Conservation (phyloP, 2,113 vertebrate genomes). For the Tor tambroides region DNA sequence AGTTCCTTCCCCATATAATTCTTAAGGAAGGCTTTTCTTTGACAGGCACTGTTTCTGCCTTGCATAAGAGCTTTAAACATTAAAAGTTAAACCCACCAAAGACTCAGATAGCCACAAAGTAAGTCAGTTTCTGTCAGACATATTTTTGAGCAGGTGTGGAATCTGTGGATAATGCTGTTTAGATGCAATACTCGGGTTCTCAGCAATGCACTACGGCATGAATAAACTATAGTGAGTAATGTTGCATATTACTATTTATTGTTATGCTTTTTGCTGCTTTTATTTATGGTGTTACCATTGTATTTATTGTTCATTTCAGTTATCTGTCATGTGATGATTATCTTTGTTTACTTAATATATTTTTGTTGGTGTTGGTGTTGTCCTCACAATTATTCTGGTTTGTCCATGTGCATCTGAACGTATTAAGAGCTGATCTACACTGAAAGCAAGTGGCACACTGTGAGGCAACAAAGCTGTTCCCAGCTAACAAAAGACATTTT, state of each 20-base stretch:
- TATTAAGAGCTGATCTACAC: background rate
- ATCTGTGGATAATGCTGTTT: slow-evolving; percentile 15
- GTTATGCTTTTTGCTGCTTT: background rate
- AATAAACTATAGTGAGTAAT: background rate
- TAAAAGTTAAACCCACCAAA: background rate
- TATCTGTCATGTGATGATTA: background rate
- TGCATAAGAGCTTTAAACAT: slow-evolving; percentile 10
- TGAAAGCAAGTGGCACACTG: background rate
- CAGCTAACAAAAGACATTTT: too few relatives aligned
- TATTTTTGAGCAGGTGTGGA: slow-evolving; percentile 14
- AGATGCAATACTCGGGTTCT: background rate
- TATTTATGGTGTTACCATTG: background rate
- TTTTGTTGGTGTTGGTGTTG: background rate
- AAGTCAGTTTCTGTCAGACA: background rate
- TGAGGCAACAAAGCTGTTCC: background rate
- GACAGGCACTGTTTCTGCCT: slow-evolving; percentile 12
- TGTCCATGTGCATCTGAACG: background rate
- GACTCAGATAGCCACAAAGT: background rate
- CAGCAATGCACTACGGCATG: background rate
- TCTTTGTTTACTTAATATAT: background rate
- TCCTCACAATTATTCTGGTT: background rate
- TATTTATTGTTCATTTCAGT: background rate
- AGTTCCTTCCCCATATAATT: background rate
- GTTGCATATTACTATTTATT: background rate
- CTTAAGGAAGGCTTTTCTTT: background rate